Evolutionary conservation across 2,113 vertebrate genomes (phyloP), one percentile per base, ranked within the genome.

Genomic region (Sinocyclocheilus maitianheensis): DNA sequence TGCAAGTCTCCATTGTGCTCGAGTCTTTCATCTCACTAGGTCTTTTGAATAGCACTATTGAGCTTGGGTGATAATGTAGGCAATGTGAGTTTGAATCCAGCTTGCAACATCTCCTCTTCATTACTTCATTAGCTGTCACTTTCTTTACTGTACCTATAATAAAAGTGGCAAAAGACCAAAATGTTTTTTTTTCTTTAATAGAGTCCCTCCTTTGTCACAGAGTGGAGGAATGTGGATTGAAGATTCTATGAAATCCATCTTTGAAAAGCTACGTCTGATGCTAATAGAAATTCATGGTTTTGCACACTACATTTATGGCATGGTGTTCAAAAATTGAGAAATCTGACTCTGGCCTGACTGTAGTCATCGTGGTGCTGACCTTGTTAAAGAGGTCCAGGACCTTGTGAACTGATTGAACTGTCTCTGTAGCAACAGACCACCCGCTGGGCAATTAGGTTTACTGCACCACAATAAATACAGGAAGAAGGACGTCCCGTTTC

Each of bases 361-460:
- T 26, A 65, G 37, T 62, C 37, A 26, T 46, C 1, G 4, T 9
- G 20, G 78, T 46, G 6, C 46, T 82, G 63, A 69, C 62, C 78
- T 81, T 69, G 26, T 69, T 51, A 30, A 81, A 11, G 9, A 2
- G 24, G 7, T 51, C 12, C n/a, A 30, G 22, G 53, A 12, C n/a
- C 5, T 20, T 84, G 10, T 46, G 30, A 74, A 72, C 75, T 58
- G 48, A 58, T 11, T 16, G 0, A 46, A 51, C 65, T 63, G n/a
- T 22, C 43, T 60, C 22, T 46, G 24, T 20, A 63, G n/a, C 11
- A 67, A 16, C 43, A 79, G 53, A 87, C 81, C 80, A 58, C 79
- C 72, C 84, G 43, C 75, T 89, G 89, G 86, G 20, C 30, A 43
- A 14, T 63, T 26, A 4, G 14, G 7, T 34, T 18, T 22, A 88